These are phyloP conservation scores for Indicator indicator DNA, from an alignment of 2,113 vertebrate genomes.

Conservation along the genomic window DNA sequence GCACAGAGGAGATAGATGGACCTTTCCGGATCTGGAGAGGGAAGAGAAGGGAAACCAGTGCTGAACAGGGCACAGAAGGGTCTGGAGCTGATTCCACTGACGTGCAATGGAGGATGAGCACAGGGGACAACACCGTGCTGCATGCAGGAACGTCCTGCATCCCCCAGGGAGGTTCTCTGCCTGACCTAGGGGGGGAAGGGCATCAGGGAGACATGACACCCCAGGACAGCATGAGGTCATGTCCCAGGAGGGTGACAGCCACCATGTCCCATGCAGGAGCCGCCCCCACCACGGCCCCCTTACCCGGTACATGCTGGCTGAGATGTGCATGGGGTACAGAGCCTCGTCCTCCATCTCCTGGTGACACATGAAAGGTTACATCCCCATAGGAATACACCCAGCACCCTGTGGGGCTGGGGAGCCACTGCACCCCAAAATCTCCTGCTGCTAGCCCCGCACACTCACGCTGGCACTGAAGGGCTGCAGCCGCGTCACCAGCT, in stretches of 20 bases:
- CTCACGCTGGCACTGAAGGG: slow-evolving; percentile 91
- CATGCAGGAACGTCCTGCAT: neutral
- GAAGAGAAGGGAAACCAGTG: neutral
- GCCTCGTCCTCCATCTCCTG: slow-evolving; percentile 79
- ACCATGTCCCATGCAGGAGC: slow-evolving; percentile 21
- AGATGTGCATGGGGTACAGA: slow-evolving; percentile 76
- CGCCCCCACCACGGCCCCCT: slow-evolving; percentile 18
- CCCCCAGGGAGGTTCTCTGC: neutral
- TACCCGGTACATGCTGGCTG: slow-evolving; percentile 79
- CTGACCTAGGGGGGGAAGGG: neutral
- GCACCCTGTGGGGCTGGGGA: neutral
- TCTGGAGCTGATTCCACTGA: neutral
- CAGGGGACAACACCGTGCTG: neutral
- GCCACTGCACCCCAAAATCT: neutral
- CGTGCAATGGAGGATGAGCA: neutral
- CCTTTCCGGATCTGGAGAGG: slow-evolving; percentile 89
- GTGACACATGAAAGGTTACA: slow-evolving; percentile 8
- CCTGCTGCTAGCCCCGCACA: neutral
- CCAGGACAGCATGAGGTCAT: neutral
- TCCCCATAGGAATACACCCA: neutral
- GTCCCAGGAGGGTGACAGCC: neutral
- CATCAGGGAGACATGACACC: neutral
- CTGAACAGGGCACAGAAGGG: neutral
- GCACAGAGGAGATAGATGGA: slow-evolving; percentile 81
- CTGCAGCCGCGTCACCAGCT: slow-evolving; percentile 88